Conservation (phyloP, 2,888 invertebrate genomes). For the Colostygia pectinataria region DNA sequence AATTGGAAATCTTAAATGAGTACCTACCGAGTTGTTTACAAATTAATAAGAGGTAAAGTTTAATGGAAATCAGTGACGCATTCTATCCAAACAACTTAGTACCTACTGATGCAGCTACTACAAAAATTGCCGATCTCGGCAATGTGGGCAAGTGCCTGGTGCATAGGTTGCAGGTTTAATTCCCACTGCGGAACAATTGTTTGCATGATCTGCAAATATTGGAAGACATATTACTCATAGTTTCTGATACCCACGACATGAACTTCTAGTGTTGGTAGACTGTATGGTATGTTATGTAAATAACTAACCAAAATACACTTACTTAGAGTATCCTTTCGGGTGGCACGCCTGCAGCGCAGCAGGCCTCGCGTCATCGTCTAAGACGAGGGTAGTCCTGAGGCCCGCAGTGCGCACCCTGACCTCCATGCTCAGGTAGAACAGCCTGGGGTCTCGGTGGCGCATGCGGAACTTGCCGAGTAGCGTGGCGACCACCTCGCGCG, state of each 20-base stretch:
- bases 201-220: no score
- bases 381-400: constrained; percentile 89
- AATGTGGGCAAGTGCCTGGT: no score
- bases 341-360: constrained; percentile 96
- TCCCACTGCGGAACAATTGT: no score
- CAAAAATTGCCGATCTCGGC: no score
- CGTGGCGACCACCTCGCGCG: constrained; percentile 92
- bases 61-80: not conserved
- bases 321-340: constrained; percentile 96
- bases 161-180: no score
- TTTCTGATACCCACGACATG: no score
- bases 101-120: no score
- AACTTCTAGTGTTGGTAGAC: no score
- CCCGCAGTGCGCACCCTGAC: constrained; percentile 93
- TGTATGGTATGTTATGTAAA: no score
- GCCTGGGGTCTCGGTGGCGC: constrained; percentile 95
- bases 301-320: constrained; percentile 44
- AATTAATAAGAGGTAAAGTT: not conserved
- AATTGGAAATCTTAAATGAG: no score
- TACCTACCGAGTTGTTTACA: no score
- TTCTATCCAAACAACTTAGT: not conserved
- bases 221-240: no score
- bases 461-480: constrained; percentile 94
- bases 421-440: constrained; percentile 97
- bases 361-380: constrained; percentile 95